Conservation (phyloP, 2,113 vertebrate genomes). For the Triplophysa tibetana region DNA sequence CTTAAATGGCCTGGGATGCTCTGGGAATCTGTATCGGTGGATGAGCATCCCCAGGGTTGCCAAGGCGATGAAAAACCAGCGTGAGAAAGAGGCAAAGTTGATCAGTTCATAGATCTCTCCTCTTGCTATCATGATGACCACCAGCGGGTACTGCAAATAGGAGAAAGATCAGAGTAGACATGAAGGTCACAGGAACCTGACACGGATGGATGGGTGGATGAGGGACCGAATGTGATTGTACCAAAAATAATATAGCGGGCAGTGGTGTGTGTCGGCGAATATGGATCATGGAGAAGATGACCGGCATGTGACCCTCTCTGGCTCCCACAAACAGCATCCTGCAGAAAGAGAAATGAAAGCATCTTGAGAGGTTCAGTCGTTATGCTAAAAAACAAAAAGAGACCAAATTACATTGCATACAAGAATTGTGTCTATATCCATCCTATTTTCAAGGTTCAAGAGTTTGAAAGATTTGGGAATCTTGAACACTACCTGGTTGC, state of each 20-base stretch:
- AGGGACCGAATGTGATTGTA: conserved; percentile 58
- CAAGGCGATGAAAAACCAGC: conserved; percentile 87
- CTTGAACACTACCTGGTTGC: conserved; percentile 74
- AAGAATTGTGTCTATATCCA: no score
- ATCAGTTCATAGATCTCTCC: conserved; percentile 84
- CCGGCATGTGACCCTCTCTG: conserved; percentile 94
- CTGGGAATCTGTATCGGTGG: conserved; percentile 81
- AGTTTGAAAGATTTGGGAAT: neutral
- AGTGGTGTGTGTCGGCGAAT: conserved; percentile 91
- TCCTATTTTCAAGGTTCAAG: no score
- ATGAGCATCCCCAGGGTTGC: conserved; percentile 82
- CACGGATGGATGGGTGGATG: neutral
- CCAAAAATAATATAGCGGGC: conserved; percentile 92
- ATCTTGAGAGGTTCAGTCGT: no score
- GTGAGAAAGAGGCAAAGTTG: conserved; percentile 86
- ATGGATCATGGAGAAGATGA: conserved; percentile 97
- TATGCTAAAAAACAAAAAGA: no score
- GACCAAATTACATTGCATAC: no score
- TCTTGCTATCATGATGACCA: conserved; percentile 73
- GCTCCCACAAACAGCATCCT: conserved; percentile 96
- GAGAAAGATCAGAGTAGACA: neutral
- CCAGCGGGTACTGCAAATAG: conserved; percentile 76
- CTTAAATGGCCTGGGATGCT: conserved; percentile 81
- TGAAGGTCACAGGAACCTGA: neutral
- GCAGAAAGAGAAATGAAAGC: conserved; percentile 7